Base-by-base conservation (phyloP, 2,113 vertebrate species). In the Odontesthes bonariensis region DNA sequence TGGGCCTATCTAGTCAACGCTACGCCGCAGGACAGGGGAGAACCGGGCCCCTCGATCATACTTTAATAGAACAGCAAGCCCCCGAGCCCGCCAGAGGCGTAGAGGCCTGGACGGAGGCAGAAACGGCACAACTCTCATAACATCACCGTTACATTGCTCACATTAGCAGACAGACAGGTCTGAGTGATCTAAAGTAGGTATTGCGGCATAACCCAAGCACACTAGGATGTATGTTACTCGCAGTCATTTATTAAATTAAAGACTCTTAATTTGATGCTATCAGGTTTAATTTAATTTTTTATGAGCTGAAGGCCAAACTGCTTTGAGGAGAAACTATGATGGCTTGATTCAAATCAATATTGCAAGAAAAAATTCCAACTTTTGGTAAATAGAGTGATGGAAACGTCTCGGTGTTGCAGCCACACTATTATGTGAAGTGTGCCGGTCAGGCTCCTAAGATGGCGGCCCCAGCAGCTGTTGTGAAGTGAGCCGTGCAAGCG, bases 41-140 rank as follows among this genome's bases (percentile, higher is more conserved):
- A 72, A 71, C 56, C 5, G 70, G 79, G 72, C 76, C 82, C 76
- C 90, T 91, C 79, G 44, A 90, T 93, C 90, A 90, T 91, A 82
- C 82, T 64, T 62, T 88, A 90, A 89, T 89, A 79, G 80, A 89
- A 72, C 85, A 89, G 82, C 72, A 75, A 88, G 85, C 69, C 81
- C 73, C 62, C 0, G 63, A 84, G 68, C 72, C 62, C 20, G 53
- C 79, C 78, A 64, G 17, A 11, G 46, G 73, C 60, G 54, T n/a
- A 75, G 63, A 62, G 71, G 70, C 71, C 80, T 74, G 79, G 74
- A 64, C 51, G 81, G 70, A 77, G 80, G 69, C 23, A 62, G 79
- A 82, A 84, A 67, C 54, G 70, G 76, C 33, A 73, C 70, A 1
- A 47, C 35, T 87, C 83, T 84, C 62, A 69, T 57, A 77, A 62